Conservation (phyloP, 2,113 vertebrate species). For the Oncorhynchus masou region DNA sequence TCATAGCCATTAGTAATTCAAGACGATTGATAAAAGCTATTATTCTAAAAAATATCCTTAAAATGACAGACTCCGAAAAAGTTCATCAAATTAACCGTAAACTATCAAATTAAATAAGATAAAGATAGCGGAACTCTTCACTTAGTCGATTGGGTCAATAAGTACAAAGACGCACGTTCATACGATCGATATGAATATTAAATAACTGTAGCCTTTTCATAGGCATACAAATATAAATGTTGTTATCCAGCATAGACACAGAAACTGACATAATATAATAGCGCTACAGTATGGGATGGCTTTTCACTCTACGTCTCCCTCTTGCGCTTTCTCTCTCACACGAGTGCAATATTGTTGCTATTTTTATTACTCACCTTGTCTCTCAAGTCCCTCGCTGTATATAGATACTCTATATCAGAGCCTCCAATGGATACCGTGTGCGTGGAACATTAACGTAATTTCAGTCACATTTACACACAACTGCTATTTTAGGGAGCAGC, state of each 20-base stretch:
- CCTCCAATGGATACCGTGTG: slow-evolving; percentile 66
- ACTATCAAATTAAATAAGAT: too few relatives aligned
- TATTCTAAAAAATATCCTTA: too few relatives aligned
- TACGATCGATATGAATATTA: too few relatives aligned
- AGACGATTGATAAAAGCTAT: too few relatives aligned
- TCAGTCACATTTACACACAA: slow-evolving; percentile 76
- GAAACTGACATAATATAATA: slow-evolving; percentile 2
- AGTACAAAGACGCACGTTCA: too few relatives aligned
- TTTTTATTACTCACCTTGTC: slow-evolving; percentile 79
- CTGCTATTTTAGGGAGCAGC: slow-evolving; percentile 82
- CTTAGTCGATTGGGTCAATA: too few relatives aligned
- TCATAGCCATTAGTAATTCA: too few relatives aligned
- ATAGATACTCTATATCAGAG: slow-evolving; percentile 77
- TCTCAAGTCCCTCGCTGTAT: slow-evolving; percentile 72
- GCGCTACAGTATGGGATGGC: slow-evolving; percentile 2
- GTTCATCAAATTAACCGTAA: too few relatives aligned
- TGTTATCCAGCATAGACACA: neutral
- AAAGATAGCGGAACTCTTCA: too few relatives aligned
- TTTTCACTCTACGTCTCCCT: slow-evolving; percentile 69
- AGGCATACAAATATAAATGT: too few relatives aligned
- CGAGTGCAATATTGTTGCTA: slow-evolving; percentile 72
- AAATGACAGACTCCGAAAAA: too few relatives aligned
- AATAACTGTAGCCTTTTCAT: too few relatives aligned
- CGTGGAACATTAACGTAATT: slow-evolving; percentile 70
- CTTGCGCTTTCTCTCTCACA: slow-evolving; percentile 55